Percentiles rank a stretch among this genome's conserved stretches.
Evolutionary conservation across 2,797 vertebrate species (phyloP).

Genomic region (Cephalopachus bancanus): DNA sequence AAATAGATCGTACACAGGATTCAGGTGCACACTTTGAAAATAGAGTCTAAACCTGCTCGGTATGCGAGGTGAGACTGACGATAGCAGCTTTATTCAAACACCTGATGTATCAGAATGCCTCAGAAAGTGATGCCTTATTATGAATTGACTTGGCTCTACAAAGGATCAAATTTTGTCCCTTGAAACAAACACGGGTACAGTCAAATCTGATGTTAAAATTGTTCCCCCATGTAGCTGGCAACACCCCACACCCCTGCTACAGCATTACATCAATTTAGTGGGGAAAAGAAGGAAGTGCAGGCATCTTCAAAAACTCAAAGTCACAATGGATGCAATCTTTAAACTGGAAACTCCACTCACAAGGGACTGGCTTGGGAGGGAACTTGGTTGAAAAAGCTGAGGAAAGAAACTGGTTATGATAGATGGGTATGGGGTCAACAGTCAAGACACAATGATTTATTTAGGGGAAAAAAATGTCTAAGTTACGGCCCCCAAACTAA

Average conservation of each 20-base stretch:
- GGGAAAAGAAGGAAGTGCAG: neutral
- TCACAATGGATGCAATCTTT: conserved; percentile 28
- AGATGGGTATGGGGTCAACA: conserved; percentile 8
- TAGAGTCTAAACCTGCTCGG: neutral
- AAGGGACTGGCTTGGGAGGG: neutral
- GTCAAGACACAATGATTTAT: conserved; percentile 11
- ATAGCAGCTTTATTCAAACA: neutral
- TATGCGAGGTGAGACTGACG: neutral
- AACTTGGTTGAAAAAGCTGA: neutral
- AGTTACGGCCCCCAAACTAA: conserved; percentile 45
- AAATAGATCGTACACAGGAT: neutral
- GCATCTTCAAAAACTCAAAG: conserved; percentile 33
- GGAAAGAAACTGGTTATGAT: conserved; percentile 2
- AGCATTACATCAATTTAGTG: neutral
- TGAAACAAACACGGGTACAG: neutral
- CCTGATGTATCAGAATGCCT: neutral
- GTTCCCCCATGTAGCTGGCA: neutral
- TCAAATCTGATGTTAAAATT: neutral
- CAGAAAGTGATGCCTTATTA: neutral
- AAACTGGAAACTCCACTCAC: conserved; percentile 37
- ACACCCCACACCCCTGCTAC: neutral
- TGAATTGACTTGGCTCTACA: neutral
- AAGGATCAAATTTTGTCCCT: neutral
- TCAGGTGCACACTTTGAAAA: neutral
- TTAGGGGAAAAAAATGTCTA: conserved; percentile 42